Evolutionary conservation across 2,113 vertebrate genomes (phyloP).

Genomic region (Pteropus alecto): DNA sequence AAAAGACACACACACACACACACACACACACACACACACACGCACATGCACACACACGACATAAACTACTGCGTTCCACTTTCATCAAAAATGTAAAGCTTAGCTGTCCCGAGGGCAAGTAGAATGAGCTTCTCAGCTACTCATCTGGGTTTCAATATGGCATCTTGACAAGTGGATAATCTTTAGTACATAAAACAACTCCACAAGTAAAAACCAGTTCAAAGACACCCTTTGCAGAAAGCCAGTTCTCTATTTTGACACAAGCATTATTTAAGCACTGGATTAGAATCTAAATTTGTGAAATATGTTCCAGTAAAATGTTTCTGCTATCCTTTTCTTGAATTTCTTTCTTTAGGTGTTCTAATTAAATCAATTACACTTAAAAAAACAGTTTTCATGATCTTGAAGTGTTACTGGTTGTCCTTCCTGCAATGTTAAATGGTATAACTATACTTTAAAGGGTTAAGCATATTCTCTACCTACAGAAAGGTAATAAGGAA

Average conservation of each 20-base stretch:
- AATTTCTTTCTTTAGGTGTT: neutral
- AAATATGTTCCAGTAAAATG: conserved; percentile 23
- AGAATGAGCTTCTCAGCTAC: conserved; percentile 61
- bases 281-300: conserved; percentile 67
- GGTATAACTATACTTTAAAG: neutral
- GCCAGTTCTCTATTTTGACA: conserved; percentile 67
- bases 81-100: conserved; percentile 62
- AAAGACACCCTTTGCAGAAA: conserved; percentile 62
- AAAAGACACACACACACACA: conserved; percentile 24
- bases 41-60: conserved; percentile 40
- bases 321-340: conserved; percentile 16
- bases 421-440: neutral
- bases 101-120: conserved; percentile 72
- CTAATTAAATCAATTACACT: neutral
- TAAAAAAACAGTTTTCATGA: neutral
- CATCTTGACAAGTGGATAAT: conserved; percentile 74
- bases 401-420: neutral
- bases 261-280: conserved; percentile 22
- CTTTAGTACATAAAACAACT: conserved; percentile 70
- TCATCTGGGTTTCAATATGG: conserved; percentile 63
- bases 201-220: conserved; percentile 80
- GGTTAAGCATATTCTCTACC: neutral
- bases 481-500: neutral
- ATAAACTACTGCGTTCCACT: conserved; percentile 74
- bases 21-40: conserved; percentile 40